phyloP scores from a whole-genome alignment of 2,888 invertebrate genomes.

The Diarsia rubi region DNA sequence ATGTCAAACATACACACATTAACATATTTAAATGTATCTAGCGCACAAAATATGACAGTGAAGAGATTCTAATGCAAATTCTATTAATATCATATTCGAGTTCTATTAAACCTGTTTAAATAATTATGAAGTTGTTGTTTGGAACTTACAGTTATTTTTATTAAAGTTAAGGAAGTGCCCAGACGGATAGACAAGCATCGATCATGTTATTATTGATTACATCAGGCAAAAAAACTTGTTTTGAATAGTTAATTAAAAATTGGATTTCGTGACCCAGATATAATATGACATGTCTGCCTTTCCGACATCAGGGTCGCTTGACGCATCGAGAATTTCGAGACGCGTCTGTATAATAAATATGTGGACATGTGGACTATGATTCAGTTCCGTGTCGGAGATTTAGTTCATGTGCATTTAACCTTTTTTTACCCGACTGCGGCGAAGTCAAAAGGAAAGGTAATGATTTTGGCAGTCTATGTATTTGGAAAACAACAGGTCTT shows the following conservation, averaged over 20 bases:
- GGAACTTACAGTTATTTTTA: constrained; percentile 26
- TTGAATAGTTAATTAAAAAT: constrained; percentile 1
- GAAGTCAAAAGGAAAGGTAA: too few relatives aligned
- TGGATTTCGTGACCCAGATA: constrained; percentile 27
- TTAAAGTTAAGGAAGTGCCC: constrained; percentile 2
- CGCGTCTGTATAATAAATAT: not conserved
- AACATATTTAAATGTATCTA: constrained; percentile 41
- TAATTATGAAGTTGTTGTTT: constrained; percentile 19
- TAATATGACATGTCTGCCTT: constrained; percentile 13
- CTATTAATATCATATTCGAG: constrained; percentile 1
- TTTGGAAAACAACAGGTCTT: too few relatives aligned
- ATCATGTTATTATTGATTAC: constrained; percentile 23
- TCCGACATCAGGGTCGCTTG: constrained; percentile 18
- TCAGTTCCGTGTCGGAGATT: not conserved
- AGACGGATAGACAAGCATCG: constrained; percentile 6
- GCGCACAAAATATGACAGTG: constrained; percentile 14
- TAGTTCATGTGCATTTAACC: too few relatives aligned
- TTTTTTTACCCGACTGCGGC: too few relatives aligned
- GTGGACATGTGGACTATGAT: not conserved
- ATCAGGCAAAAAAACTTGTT: constrained; percentile 13
- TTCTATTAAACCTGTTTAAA: constrained; percentile 33
- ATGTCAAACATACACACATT: not conserved
- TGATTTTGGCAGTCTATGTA: too few relatives aligned
- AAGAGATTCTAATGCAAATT: constrained; percentile 45
- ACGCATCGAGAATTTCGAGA: constrained; percentile 13